Evolutionary conservation across 2,888 invertebrate species (phyloP), one percentile per base, ranked within the genome.

Genomic region (Stratiomys singularior): DNA sequence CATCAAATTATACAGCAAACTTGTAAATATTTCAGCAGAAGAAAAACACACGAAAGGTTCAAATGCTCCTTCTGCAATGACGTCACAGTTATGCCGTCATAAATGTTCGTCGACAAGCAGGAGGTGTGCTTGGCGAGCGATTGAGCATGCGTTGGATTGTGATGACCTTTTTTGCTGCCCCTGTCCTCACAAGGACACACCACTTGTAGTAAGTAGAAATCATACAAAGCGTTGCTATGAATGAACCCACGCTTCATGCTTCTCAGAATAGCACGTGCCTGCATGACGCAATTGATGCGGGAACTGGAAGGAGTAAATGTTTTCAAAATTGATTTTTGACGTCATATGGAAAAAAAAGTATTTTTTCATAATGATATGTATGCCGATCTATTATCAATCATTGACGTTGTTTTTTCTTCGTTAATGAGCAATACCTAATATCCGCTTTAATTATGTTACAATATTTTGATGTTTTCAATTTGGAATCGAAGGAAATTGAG

Each of bases 271-370:
- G 78, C 76, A 78, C 78, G 78, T 76, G 78, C 69, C 78, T 25
- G 58, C 67, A 60, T 78, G 78, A 78, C 82, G 81, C 81, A 81
- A 81, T 74, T 23, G 56, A 30, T 60, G 74, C 58, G 21, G 44
- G 23, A 9, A 37, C 21, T 58, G 23, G 58, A 21, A 15, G 21
- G 74, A 60, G 60, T 27, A 30, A 23, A 46, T 58, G 58, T 74
- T 74, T 58, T 60, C 23, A 23, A 74, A 74, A 74, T 74, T 58
- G 74, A 74, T 74, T 74, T 58, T 23, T 74, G 74, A 74, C 74
- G 74, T 74, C 74, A 74, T 74, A 56, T 72, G 58, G 56, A 30
- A 30, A 30, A 56, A 56, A 21, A 69, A 46, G 69, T 46, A 69
- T 69, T 69, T 69, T 47, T 69, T 69, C 69, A 69, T 69, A 47